phyloP scores from a whole-genome alignment of 2,888 invertebrate genomes.

The Hydraecia micacea region DNA sequence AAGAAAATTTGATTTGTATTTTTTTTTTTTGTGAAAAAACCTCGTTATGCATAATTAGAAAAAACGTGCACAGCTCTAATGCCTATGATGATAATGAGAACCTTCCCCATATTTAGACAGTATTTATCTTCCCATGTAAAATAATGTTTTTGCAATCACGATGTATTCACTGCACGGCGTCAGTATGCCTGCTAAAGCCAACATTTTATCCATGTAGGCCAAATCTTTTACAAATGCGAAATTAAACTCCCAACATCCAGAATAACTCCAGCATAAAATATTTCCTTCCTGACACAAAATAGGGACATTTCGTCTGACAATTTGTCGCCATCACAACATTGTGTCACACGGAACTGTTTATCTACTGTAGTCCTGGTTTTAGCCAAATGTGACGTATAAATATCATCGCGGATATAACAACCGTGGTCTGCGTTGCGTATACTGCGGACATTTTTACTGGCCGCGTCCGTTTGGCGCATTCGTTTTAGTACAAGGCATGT shows the following conservation, averaged over 20 bases:
- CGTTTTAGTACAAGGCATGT: constrained; percentile 29
- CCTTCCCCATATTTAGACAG: neutral
- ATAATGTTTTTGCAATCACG: neutral
- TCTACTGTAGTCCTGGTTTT: constrained; percentile 46
- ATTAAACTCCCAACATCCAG: constrained; percentile 1
- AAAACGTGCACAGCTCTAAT: neutral
- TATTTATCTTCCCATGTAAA: neutral
- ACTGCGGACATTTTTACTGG: constrained; percentile 69
- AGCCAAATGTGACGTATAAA: constrained; percentile 46
- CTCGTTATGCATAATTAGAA: neutral
- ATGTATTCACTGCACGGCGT: neutral
- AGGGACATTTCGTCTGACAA: constrained; percentile 39
- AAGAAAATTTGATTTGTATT: neutral
- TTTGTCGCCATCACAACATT: constrained; percentile 39
- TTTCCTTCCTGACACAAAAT: constrained; percentile 43
- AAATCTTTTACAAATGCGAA: neutral
- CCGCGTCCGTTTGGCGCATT: constrained; percentile 57
- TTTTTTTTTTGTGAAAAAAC: neutral
- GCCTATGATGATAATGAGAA: neutral
- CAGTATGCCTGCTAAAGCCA: neutral
- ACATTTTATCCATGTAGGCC: neutral
- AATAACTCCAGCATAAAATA: constrained; percentile 33
- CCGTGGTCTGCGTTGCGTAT: constrained; percentile 41
- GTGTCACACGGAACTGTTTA: constrained; percentile 45
- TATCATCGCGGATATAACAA: constrained; percentile 43